Base-by-base conservation (phyloP, 2,113 vertebrate species). In the Melospiza georgiana region DNA sequence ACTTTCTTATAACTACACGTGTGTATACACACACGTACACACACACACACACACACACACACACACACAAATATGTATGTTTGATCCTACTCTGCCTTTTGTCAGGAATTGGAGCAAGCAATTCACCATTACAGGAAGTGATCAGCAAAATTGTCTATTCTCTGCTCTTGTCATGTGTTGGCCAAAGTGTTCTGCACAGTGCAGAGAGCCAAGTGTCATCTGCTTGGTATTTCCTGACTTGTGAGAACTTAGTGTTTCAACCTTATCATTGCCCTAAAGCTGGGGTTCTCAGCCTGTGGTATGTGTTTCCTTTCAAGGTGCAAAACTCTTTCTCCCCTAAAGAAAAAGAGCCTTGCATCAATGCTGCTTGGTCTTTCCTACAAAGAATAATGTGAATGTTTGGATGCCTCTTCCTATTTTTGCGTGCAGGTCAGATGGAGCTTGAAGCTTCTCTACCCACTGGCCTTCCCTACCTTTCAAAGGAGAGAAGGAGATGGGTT, bases 191-290 rank as follows among this genome's bases (percentile, higher is more conserved):
- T 77, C 72, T 96, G 49, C 27, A 31, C 6, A 44, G 39, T 43
- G 57, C 57, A 68, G 66, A 75, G 43, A 65, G 44, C 73, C 76
- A 67, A 89, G 62, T 93, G 73, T 94, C 86, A 94, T 89, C 83
- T 88, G 24, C 71, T 68, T 94, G 93, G 92, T 77, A 95, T 96
- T 96, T 95, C 96, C 93, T 96, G 89, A 71, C 51, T 93, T 75
- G 41, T 33, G 78, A 65, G 66, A 94, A 48, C 83, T 92, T 80
- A 78, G 78, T 54, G 24, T 91, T 89, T 94, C 69, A 89, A 27
- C 25, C 52, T 94, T 90, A 87, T 95, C 73, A 63, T 19, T 93
- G 85, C 88, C 85, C 86, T 90, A 63, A 81, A 95, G 92, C 83
- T 95, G 90, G 48, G 59, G 23, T 80, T 96, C 65, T 90, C 27